Base-by-base conservation (phyloP, 2,888 invertebrate genomes). In the Xylota segnis region DNA sequence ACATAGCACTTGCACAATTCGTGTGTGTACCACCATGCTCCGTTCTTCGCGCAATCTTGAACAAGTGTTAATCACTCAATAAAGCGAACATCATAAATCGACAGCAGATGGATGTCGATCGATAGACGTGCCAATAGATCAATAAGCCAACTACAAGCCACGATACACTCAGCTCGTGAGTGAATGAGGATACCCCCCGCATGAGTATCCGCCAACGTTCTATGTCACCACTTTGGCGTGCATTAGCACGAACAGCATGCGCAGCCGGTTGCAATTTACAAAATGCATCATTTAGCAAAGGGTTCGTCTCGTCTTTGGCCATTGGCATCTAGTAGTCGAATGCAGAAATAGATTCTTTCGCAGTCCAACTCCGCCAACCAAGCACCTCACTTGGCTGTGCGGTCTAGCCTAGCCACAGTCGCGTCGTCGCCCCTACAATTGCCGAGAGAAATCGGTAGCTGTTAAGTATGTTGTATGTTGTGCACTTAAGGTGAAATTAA, bases 11-110 rank as follows among this genome's bases (percentile, higher is more conserved):
- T 68, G 52, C 50, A 32, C 68, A 58, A 76, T 37, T 50, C n/a
- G 58, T 58, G 58, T 43, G 27, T n/a, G 27, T 34, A n/a, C 52
- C 58, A 12, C 45, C 74, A 65, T 45, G 18, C 18, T 54, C n/a
- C 65, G 37, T 23, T 27, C 65, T 27, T 54, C 54, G 37, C 16
- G 45, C 61, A 70, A 78, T 70, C 70, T 61, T 43, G n/a, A 63
- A 70, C 70, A 78, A 78, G 63, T 78, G 77, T 78, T 77, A 77
- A 77, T 78, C 77, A 70, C 61, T 78, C 61, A 78, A 78, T 78
- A 70, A 78, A 34, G 70, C 70, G 23, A 78, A 45, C 61, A 70
- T 78, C 70, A 56, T 70, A 70, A 78, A 78, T 61, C 70, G 70
- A 78, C 70, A 78, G 59, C 54, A 70, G 61, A 77, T 77, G 77